Evolutionary conservation across 2,797 vertebrate species (phyloP).

Genomic region (Chaetodon trifasciatus): DNA sequence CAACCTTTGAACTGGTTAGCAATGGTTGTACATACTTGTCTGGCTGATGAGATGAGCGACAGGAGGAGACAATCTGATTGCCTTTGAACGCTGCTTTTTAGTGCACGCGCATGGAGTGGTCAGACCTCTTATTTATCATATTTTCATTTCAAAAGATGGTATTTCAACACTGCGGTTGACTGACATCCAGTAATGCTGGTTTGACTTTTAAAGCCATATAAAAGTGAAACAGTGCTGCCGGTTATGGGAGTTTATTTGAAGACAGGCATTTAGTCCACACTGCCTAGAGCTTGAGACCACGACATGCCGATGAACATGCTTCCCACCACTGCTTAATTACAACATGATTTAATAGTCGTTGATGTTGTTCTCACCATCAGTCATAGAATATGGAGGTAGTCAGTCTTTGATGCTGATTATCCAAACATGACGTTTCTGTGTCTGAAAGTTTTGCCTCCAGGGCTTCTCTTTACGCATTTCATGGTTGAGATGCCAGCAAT

Average conservation of each 20-base stretch:
- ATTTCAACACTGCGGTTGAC: background rate
- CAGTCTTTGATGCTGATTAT: slow-evolving; percentile 28
- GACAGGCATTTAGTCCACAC: background rate
- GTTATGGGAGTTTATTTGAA: background rate
- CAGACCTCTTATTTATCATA: background rate
- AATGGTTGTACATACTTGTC: background rate
- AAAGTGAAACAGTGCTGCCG: background rate
- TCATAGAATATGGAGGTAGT: slow-evolving; percentile 8
- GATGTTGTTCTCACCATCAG: background rate
- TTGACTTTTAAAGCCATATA: background rate
- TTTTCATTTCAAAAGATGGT: background rate
- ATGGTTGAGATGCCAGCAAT: slow-evolving; percentile 56
- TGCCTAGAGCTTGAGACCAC: background rate
- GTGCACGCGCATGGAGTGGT: background rate
- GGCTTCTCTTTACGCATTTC: slow-evolving; percentile 41
- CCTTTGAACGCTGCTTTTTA: too few relatives aligned
- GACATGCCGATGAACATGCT: background rate
- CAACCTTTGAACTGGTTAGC: background rate
- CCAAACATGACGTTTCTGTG: slow-evolving; percentile 38
- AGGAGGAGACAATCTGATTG: too few relatives aligned
- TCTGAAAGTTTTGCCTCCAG: slow-evolving; percentile 21
- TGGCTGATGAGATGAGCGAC: too few relatives aligned
- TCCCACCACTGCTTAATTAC: background rate
- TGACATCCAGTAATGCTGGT: background rate
- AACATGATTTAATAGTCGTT: slow-evolving; percentile 8